Evolutionary conservation across 2,888 invertebrate genomes (phyloP), one percentile per base, ranked within the genome.

Genomic region (Chelonus formosanus): DNA sequence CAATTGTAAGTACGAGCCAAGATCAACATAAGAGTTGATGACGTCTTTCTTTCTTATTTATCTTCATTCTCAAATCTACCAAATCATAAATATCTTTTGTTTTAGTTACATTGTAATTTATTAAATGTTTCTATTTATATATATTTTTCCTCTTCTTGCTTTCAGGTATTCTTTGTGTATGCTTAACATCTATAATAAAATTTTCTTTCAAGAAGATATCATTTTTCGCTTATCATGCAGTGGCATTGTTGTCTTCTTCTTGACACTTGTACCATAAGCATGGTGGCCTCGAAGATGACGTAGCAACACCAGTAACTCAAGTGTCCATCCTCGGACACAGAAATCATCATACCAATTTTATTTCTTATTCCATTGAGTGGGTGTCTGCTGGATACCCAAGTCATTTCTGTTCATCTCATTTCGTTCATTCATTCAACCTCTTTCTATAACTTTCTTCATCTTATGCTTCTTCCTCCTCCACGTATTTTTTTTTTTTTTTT

Each of bases 1-100:
- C 63, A 67, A 68, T 47, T 61, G 56, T 72, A 77, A 77, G 77
- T 74, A 68, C 75, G 72, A 76, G 82, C 82, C 83, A 82, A 82
- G 78, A 76, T 79, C 80, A 83, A 83, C 81, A 80, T 61, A 64
- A 62, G 66, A 67, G 52, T 62, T 56, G 56, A 45, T 35, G 55
- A 60, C 31, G 55, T 54, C 45, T 58, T 60, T 62, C 60, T 65
- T 53, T 59, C 20, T 58, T 36, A 52, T 53, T 53, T 20, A 44
- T 59, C 34, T 32, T 31, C 40, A 53, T 45, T 52, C 36, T 57
- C 40, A 20, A 31, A 20, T 59, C 43, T 8, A 10, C 32, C 36
- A 10, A 53, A 36, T 40, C 40, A 40, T 63, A 20, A 57, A 63
- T 63, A 55, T 32, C 35, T 31, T 40, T 54, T 55, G 55, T 63